Conservation (phyloP, 2,113 vertebrate genomes). For the Seriola quinqueradiata region DNA sequence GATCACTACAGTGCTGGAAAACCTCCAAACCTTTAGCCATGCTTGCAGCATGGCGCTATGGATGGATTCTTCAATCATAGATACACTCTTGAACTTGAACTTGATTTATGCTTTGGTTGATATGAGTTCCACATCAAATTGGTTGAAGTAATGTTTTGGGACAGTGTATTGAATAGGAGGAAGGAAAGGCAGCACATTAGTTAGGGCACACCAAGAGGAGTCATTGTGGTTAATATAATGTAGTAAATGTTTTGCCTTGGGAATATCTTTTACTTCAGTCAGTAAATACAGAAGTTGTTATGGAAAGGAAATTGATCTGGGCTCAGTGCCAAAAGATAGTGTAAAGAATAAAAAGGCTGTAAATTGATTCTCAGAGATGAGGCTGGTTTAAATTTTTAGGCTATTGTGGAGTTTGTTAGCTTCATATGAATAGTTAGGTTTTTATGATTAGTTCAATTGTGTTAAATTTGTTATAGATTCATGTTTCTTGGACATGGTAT, state of each 20-base stretch:
- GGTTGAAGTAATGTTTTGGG: too few relatives aligned
- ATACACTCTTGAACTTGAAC: too few relatives aligned
- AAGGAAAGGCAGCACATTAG: background rate
- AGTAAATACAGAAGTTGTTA: slow-evolving; percentile 22
- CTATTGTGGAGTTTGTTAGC: background rate
- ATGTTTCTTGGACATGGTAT: background rate
- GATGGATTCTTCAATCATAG: too few relatives aligned
- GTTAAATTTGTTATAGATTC: background rate
- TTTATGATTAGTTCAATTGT: background rate
- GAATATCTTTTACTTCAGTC: background rate
- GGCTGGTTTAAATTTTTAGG: slow-evolving; percentile 5
- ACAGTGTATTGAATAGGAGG: background rate
- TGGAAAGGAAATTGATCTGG: slow-evolving; percentile 35
- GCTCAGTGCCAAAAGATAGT: slow-evolving; percentile 11
- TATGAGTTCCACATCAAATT: too few relatives aligned
- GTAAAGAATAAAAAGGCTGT: background rate
- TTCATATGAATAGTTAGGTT: background rate
- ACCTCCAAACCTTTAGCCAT: too few relatives aligned
- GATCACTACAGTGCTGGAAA: too few relatives aligned
- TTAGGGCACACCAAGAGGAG: accelerated
- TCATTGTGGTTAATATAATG: background rate
- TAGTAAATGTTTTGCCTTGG: too few relatives aligned
- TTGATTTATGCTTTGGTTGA: too few relatives aligned
- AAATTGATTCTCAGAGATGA: slow-evolving; percentile 35
- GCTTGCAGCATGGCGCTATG: too few relatives aligned